These are phyloP conservation scores for Sinentomon sp. DNA, from an alignment of 2,888 invertebrate genomes.

Conservation along the genomic window DNA sequence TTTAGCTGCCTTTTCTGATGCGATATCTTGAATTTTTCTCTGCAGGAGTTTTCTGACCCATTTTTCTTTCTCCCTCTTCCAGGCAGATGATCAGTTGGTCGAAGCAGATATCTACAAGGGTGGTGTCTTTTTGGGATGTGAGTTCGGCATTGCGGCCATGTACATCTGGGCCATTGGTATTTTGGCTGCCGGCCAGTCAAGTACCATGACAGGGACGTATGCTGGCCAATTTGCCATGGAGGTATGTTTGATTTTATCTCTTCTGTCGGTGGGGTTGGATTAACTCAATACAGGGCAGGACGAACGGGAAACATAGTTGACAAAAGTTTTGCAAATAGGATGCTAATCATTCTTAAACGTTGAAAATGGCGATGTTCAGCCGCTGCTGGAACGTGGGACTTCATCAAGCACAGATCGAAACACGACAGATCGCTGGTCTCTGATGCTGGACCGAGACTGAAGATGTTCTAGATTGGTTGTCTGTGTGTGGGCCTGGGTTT, in stretches of 20 bases:
- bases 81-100: slow-evolving; percentile 26
- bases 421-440: too few relatives aligned
- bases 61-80: slow-evolving; percentile 19
- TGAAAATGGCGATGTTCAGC: too few relatives aligned
- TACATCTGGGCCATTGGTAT: slow-evolving; percentile 64
- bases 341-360: too few relatives aligned
- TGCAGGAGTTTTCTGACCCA: slow-evolving; percentile 4
- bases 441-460: too few relatives aligned
- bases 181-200: slow-evolving; percentile 52
- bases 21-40: slow-evolving; percentile 3
- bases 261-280: neutral
- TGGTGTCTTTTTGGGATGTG: slow-evolving; percentile 44
- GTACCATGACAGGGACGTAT: slow-evolving; percentile 60
- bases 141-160: slow-evolving; percentile 44
- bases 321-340: too few relatives aligned
- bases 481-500: too few relatives aligned
- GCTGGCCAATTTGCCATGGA: slow-evolving; percentile 75
- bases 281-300: too few relatives aligned
- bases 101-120: slow-evolving; percentile 41
- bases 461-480: too few relatives aligned
- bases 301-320: too few relatives aligned
- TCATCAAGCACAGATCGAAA: too few relatives aligned
- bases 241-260: slow-evolving; percentile 19
- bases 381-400: too few relatives aligned
- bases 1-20: neutral